phyloP scores from a whole-genome alignment of 2,888 invertebrate genomes.

The Nasonovia ribisnigri region DNA sequence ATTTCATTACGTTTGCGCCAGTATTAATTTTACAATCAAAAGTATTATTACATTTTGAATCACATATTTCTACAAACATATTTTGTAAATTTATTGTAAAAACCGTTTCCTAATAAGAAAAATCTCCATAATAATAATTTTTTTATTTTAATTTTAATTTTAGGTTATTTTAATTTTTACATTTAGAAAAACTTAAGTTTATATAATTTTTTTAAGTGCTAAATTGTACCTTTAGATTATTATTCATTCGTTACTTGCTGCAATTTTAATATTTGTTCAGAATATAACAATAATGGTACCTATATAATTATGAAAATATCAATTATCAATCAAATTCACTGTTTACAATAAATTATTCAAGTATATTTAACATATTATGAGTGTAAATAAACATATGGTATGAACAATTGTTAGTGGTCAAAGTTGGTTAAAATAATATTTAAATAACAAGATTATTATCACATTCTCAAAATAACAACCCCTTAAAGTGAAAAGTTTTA shows the following conservation, averaged over 20 bases:
- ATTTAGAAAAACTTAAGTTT: neutral
- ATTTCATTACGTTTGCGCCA: constrained; percentile 37
- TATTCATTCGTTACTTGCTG: constrained; percentile 31
- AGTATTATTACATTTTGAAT: constrained; percentile 42
- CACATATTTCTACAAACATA: constrained; percentile 1
- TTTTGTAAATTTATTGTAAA: constrained; percentile 23
- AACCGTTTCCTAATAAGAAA: constrained; percentile 42
- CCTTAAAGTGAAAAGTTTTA: neutral
- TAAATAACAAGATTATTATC: neutral
- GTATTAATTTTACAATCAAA: constrained; percentile 54
- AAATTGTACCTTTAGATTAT: neutral
- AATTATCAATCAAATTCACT: neutral
- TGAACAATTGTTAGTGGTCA: neutral
- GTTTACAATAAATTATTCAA: neutral
- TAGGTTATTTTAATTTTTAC: constrained; percentile 32
- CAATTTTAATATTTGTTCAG: constrained; percentile 19
- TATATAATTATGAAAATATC: neutral
- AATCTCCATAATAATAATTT: constrained; percentile 23
- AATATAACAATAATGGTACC: constrained; percentile 6
- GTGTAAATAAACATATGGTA: neutral
- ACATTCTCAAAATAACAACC: neutral
- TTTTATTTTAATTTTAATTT: neutral
- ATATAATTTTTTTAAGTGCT: constrained; percentile 27
- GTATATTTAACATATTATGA: constrained; percentile 1
- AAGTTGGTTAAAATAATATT: neutral